Evolutionary conservation across 2,888 invertebrate species (phyloP), one percentile per base, ranked within the genome.

Genomic region (Diabrotica balteata): DNA sequence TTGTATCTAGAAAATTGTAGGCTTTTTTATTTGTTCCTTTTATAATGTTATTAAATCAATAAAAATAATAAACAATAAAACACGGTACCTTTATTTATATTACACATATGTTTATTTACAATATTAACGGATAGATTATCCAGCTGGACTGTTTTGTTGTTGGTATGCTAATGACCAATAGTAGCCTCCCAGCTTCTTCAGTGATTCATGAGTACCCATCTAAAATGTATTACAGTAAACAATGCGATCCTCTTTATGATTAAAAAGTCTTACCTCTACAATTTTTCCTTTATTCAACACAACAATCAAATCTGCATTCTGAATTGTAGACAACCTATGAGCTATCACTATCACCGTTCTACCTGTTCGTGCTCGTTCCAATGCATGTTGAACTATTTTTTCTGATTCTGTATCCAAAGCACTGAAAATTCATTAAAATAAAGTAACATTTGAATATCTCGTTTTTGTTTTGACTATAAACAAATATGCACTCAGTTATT

Each of bases 261-360:
- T 32, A 32, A 32, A 32, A 32, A 32, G 4, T 32, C 78, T 78
- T 81, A 94, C 94, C 90, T 96, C 96, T 4, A 92, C 92, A 74
- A 96, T 90, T 67, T 86, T 86, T 46, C 97, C 97, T 76, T 92
- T 90, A 75, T 92, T 90, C 57, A 98, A 86, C 4, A 98, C 97
- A 43, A 96, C 95, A 74, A 98, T 98, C 10, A 94, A 79, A 82
- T 98, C 95, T 0, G 97, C 97, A 81, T 94, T 92, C 80, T 91
- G 90, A 66, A 98, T 90, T 0, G 98, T 98, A 47, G 96, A 96
- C 65, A 98, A 86, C 43, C 98, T 86, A 83, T 98, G 98, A 4
- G 98, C 98, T 75, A 98, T 97, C 1, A 98, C 92, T n/a, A 98
- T 83, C 0, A 96, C 96, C 0, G 98, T 98, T 67, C 96, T 88